Base-by-base conservation (phyloP, 2,888 invertebrate genomes). In the Ceratothoa steindachneri region DNA sequence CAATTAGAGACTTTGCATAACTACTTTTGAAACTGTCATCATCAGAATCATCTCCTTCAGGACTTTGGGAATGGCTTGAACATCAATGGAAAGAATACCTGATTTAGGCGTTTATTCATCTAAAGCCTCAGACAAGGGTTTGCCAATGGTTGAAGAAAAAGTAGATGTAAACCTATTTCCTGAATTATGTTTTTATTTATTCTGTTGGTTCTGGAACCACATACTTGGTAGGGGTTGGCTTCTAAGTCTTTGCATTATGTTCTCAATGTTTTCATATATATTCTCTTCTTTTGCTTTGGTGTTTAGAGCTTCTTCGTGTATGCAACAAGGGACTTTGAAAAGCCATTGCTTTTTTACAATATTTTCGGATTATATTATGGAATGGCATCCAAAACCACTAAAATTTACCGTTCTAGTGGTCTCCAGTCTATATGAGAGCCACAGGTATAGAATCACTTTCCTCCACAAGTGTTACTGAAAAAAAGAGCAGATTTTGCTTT, bases 1-100 rank as follows among this genome's bases (percentile, higher is more conserved):
- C 76, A 12, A 73, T 73, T 27, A 76, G 41, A 2, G 76, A 76
- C 52, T 76, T 76, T 3, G 76, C 76, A 67, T 76, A 76, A 9
- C 73, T 73, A 29, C 76, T 76, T 67, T 76, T 76, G 52, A 76
- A 76, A 51, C 30, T 70, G 28, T 28, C 27, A 60, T 60, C 60
- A 24, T 60, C 60, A 60, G 60, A 60, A 2, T 60, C 3, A 22
- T 60, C 60, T 22, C 19, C 60, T 12, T 24, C 27, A 22, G 19
- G 22, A 2, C 12, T 1, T 24, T 24, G 12, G 1, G 19, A 12
- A 60, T 9, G 19, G 2, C 12, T 4, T 60, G 12, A 7, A 15
- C 27, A 60, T 60, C 24, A 22, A 24, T 24, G 27, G 12, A 24
- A n/a, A 60, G 27, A 22, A 22, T 9, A 22, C 24, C 27, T 7